Evolutionary conservation across 2,797 vertebrate genomes (phyloP), one percentile per base, ranked within the genome.

Genomic region (Enteromius anoplus): DNA sequence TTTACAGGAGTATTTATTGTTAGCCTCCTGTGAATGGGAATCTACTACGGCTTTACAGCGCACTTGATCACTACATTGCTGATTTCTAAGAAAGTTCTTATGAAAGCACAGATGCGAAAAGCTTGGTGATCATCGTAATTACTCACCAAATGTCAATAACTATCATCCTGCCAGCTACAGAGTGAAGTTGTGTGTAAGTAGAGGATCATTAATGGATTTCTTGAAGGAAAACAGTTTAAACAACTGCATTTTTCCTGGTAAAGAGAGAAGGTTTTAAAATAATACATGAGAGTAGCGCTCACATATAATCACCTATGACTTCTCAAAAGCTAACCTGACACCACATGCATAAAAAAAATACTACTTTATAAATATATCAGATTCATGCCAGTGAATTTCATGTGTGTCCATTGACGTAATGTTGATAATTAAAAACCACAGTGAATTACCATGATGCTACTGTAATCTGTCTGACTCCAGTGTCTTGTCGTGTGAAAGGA

Each of bases 11-110:
- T 55, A 83, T 77, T 84, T 77, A 79, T 69, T 60, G 60, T 78
- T 78, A 62, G 84, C 88, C 87, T 87, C 58, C 71, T 82, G 65
- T 85, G 42, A 75, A 71, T 40, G 80, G 85, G 71, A 83, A 86
- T 75, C 80, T 68, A 68, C 80, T 29, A 45, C 9, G 23, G 62
- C 37, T 37, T 26, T 55, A 29, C 15, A 66, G 29, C 0, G 12
- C 47, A 82, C 71, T 75, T 75, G 45, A 75, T 82, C 80, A 65
- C 17, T 21, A 82, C 17, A 68, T 75, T 82, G 72, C 72, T 76
- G 81, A 68, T 62, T 76, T 75, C 72, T 55, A 34, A 75, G 60
- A 66, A 68, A 45, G 34, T 58, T 55, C 17, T 58, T 58, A 51
- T 21, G 7, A 47, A 60, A 72, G 69, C 69, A 37, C 19, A 64